These are phyloP conservation scores for Hippocampus guttulatus DNA, from an alignment of 2,113 vertebrate species.

Conservation along the genomic window DNA sequence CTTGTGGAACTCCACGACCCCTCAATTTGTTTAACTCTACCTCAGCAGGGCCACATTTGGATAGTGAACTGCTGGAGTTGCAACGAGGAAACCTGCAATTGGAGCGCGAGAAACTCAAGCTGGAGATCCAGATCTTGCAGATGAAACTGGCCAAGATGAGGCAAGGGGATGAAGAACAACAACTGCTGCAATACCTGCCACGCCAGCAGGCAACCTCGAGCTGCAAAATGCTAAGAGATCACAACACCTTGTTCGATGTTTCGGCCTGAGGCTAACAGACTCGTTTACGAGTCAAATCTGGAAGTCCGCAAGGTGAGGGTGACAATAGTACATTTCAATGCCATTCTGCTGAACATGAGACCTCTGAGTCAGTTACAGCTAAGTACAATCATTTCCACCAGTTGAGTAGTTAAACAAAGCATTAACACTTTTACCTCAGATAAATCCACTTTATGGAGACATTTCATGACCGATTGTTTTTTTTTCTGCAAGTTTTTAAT, in stretches of 20 bases:
- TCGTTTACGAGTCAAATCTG: not conserved
- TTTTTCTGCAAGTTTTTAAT: not conserved
- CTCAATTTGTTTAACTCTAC: not conserved
- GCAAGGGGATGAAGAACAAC: fast-evolving
- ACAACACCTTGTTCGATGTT: not conserved
- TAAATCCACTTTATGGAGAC: not conserved
- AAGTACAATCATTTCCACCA: not conserved
- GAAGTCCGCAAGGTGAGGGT: not conserved
- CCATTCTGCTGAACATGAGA: not conserved
- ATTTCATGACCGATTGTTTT: not conserved
- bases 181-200: not conserved
- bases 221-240: not conserved
- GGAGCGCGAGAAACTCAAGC: slow-evolving; percentile 50
- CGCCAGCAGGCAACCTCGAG: not conserved
- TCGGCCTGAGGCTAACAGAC: not conserved
- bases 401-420: not conserved
- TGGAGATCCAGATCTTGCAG: slow-evolving; percentile 50
- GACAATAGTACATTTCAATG: not conserved
- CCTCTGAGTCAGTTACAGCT: not conserved
- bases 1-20: not conserved
- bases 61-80: slow-evolving; percentile 23
- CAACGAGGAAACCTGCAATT: slow-evolving; percentile 52
- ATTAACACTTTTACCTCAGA: not conserved
- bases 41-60: slow-evolving; percentile 1
- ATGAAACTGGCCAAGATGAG: slow-evolving; percentile 28